A percentile compares a stretch with the other conserved stretches of the same genome.
phyloP scores from a whole-genome alignment of 2,888 invertebrate species.

The Tanaodytes sp. region DNA sequence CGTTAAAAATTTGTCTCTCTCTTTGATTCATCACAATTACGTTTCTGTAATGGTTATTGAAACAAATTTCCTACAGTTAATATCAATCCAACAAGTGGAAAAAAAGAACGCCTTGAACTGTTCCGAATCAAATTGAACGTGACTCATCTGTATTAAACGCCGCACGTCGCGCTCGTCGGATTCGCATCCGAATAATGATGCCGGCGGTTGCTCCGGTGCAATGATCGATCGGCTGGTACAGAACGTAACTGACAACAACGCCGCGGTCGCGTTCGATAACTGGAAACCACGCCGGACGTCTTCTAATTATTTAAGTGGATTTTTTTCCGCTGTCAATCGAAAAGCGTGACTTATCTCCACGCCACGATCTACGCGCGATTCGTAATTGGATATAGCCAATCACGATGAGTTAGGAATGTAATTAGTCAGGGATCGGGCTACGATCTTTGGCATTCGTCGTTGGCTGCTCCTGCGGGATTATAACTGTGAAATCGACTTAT shows the following conservation, averaged over 20 bases:
- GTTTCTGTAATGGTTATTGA: too few species aligned
- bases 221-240: constrained; percentile 34
- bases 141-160: constrained; percentile 24
- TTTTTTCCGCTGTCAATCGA: constrained; percentile 41
- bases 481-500: constrained; percentile 61
- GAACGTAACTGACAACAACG: constrained; percentile 40
- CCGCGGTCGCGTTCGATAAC: constrained; percentile 29
- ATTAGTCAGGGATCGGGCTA: constrained; percentile 66
- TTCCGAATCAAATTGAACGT: constrained; percentile 37
- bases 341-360: constrained; percentile 43
- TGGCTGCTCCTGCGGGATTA: too few species aligned
- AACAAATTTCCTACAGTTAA: too few species aligned
- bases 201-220: constrained; percentile 1
- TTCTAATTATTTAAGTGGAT: constrained; percentile 44
- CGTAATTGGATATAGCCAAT: constrained; percentile 62
- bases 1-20: too few species aligned
- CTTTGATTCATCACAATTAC: too few species aligned
- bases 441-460: constrained; percentile 62
- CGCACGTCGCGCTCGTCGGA: neutral
- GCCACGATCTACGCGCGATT: constrained; percentile 57
- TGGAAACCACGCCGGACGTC: constrained; percentile 34
- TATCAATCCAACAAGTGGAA: constrained; percentile 26
- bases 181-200: constrained; percentile 28
- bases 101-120: constrained; percentile 24
- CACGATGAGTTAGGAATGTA: constrained; percentile 68